Conservation (phyloP, 2,113 vertebrate genomes). For the Corvus moneduloides region DNA sequence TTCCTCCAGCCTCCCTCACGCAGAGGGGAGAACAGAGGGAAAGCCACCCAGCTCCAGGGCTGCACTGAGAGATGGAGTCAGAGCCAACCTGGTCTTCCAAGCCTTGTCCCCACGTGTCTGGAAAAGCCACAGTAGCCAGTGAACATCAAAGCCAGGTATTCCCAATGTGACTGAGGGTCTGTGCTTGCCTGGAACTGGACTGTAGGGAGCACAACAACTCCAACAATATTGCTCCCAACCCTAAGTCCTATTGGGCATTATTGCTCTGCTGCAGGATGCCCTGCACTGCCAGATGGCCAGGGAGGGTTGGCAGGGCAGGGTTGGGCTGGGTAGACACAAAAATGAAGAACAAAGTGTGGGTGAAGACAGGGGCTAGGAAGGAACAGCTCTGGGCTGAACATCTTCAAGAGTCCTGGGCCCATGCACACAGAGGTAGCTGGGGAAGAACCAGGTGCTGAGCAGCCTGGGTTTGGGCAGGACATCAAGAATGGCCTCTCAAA, state of each 20-base stretch:
- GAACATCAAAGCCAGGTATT: not conserved
- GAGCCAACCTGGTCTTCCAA: not conserved
- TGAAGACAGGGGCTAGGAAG: not conserved
- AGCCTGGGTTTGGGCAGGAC: not conserved
- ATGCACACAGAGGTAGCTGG: not conserved
- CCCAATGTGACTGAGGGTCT: not conserved
- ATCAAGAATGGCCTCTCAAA: not conserved
- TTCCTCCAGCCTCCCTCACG: not conserved
- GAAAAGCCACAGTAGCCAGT: not conserved
- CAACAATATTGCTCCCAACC: not conserved
- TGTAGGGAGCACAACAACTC: not conserved
- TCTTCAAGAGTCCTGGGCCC: not conserved
- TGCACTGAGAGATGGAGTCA: not conserved
- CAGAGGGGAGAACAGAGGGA: not conserved
- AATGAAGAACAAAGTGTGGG: not conserved
- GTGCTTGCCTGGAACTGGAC: not conserved
- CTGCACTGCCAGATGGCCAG: not conserved
- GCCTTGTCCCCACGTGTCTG: not conserved
- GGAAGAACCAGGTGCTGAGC: not conserved
- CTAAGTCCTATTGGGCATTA: rapidly evolving
- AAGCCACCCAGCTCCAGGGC: not conserved
- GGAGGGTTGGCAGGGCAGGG: not conserved
- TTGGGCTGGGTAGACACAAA: not conserved
- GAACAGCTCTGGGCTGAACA: not conserved
- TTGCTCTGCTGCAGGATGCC: not conserved